Evolutionary conservation across 2,113 vertebrate genomes (phyloP), one percentile per base, ranked within the genome.

Genomic region (Mus pahari): DNA sequence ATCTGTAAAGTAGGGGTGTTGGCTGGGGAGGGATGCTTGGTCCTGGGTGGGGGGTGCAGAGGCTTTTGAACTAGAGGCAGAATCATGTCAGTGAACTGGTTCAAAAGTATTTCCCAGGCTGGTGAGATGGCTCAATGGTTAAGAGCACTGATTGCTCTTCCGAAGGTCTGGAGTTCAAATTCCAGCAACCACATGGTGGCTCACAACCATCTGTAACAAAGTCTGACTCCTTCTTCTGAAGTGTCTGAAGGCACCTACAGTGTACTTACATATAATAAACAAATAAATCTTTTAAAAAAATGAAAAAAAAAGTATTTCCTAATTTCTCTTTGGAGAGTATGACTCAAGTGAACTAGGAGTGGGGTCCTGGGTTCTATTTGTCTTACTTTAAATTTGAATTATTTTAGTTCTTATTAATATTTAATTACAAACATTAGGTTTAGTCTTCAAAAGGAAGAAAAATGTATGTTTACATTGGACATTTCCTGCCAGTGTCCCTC

Each of bases 301-400:
- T 48, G 48, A 48, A 48, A 48, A 6, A 48, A 48, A 48, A 48
- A 48, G 5, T 48, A 48, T 48, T 48, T 48, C 48, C 48, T 48
- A 5, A 36, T 74, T 92, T 58, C 26, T 92, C 88, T 77, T 74
- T 91, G 88, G 55, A 58, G 58, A 36, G 9, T 74, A 60, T 87
- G n/a, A 75, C 45, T 88, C 75, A 17, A 2, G 2, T 77, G 48
- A 22, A 77, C 53, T 48, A 14, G 33, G 33, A 2, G 4, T 6
- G 31, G 2, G 26, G 33, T 24, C 45, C 64, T 53, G 58, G 24
- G 62, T 50, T 10, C 20, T n/a, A n/a, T 53, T 74, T 81, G 36
- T 81, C 74, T 97, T 68, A 66, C 45, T 95, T 92, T 92, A 68
- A 91, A 86, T 82, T 50, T 39, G 53, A 92, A 60, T 92, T 82